These are phyloP conservation scores for Pterois miles DNA, from an alignment of 2,797 vertebrate species.

Conservation along the genomic window DNA sequence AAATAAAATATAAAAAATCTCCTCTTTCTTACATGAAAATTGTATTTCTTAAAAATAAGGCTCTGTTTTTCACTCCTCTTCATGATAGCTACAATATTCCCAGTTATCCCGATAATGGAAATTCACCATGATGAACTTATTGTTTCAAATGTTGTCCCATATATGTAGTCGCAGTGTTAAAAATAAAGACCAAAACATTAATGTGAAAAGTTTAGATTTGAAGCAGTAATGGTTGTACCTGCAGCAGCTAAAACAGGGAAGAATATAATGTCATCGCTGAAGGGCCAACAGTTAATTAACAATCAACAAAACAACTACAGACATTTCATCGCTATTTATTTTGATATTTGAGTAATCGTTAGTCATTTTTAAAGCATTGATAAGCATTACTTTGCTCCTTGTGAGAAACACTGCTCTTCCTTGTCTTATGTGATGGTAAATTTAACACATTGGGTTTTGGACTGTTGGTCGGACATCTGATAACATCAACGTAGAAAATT, in stretches of 20 bases:
- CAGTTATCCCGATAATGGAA: too few relatives aligned
- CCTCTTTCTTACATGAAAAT: too few relatives aligned
- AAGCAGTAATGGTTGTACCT: neutral
- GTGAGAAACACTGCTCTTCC: neutral
- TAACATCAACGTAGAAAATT: neutral
- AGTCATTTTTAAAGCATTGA: neutral
- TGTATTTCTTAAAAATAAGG: too few relatives aligned
- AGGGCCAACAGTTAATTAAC: neutral
- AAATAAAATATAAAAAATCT: too few relatives aligned
- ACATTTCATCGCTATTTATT: neutral
- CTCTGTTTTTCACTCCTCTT: too few relatives aligned
- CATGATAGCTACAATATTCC: too few relatives aligned
- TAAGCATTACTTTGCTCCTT: fast-evolving
- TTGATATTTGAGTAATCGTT: neutral
- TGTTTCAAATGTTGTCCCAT: too few relatives aligned
- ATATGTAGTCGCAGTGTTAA: neutral
- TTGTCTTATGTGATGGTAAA: neutral
- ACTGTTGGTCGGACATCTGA: neutral
- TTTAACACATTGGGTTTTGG: neutral
- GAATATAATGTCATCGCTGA: neutral
- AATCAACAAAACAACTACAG: neutral
- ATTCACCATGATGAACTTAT: too few relatives aligned
- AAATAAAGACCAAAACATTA: neutral
- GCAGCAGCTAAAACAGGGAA: neutral
- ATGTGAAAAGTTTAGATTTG: neutral